Evolutionary conservation across 2,797 vertebrate species (phyloP).

Genomic region (Enteromius radiatus): DNA sequence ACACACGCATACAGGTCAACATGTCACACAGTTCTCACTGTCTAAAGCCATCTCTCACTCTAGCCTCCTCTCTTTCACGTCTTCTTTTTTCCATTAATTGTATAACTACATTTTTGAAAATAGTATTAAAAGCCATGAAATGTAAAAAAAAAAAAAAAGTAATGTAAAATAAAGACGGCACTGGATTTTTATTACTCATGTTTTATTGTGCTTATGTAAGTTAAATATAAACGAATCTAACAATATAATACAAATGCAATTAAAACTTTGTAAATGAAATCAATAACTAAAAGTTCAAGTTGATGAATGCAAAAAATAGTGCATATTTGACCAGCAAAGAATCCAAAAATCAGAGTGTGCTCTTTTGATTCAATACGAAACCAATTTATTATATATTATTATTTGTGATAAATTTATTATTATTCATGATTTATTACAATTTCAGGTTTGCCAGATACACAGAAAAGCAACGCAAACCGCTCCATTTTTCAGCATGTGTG

Average conservation of each 20-base stretch:
- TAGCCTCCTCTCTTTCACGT: neutral
- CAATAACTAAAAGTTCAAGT: neutral
- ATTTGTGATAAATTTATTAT: neutral
- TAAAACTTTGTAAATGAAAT: neutral
- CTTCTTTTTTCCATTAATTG: too few relatives aligned
- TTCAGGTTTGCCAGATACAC: constrained; percentile 3
- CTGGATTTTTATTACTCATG: neutral
- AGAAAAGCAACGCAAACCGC: neutral
- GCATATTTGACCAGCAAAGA: neutral
- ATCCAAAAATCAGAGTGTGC: neutral
- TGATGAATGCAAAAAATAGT: neutral
- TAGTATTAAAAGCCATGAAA: neutral
- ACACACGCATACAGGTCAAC: constrained; percentile 12
- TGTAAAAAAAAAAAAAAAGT: neutral
- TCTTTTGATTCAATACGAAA: neutral
- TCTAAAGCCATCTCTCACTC: constrained; percentile 7
- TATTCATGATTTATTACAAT: neutral
- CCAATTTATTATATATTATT: neutral
- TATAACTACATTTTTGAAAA: neutral
- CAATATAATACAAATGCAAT: neutral
- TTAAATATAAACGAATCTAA: neutral
- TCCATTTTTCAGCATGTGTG: neutral
- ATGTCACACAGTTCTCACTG: constrained; percentile 1
- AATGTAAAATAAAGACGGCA: neutral
- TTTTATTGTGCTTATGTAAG: neutral